Evolutionary conservation across 1,140 invertebrate genomes (phyloP).

Genomic region (Rhopalosiphum maidis): DNA sequence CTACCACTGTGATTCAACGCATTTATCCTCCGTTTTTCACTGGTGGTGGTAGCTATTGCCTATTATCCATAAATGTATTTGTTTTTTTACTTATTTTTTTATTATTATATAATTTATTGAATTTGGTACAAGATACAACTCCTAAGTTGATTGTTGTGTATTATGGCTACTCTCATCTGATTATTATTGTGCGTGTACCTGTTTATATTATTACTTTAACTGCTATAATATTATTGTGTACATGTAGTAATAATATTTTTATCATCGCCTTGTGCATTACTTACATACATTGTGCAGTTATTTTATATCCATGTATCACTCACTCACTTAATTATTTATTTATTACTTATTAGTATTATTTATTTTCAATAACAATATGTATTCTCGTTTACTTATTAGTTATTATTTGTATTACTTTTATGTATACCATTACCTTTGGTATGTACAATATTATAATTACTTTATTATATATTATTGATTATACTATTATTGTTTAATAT

Average conservation of each 20-base stretch:
- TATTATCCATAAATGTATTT: neutral
- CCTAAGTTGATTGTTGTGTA: neutral
- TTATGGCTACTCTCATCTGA: neutral
- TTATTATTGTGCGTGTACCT: neutral
- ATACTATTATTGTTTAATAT: constrained; percentile 28
- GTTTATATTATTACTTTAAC: neutral
- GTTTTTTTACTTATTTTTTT: neutral
- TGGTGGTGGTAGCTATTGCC: neutral
- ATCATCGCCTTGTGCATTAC: neutral
- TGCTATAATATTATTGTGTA: neutral
- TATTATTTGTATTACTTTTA: constrained; percentile 16
- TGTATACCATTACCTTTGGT: neutral
- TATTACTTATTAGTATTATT: constrained; percentile 2
- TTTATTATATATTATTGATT: constrained; percentile 12
- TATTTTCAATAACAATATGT: neutral
- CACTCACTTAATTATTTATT: neutral
- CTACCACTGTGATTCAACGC: neutral
- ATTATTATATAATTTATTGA: constrained; percentile 7
- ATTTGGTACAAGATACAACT: neutral
- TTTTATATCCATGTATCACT: constrained; percentile 1
- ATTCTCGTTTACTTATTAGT: neutral
- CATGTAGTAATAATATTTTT: neutral
- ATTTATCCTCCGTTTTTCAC: neutral
- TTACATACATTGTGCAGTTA: neutral
- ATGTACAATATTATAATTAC: neutral